phyloP scores from a whole-genome alignment of 1,140 invertebrate genomes.

The Cylas formicarius region DNA sequence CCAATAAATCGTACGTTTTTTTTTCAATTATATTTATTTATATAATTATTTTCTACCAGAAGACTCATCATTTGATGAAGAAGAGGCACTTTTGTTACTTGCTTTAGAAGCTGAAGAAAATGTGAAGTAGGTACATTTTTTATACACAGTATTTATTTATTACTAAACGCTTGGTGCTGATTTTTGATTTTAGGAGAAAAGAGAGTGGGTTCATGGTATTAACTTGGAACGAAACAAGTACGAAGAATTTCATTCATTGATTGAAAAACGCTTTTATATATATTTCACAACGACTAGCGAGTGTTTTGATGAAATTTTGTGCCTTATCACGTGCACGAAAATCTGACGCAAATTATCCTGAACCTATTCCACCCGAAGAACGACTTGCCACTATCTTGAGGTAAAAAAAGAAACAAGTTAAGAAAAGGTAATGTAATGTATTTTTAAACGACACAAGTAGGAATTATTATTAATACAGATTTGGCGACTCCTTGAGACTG shows the following conservation, averaged over 20 bases:
- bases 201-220: slow-evolving; percentile 16
- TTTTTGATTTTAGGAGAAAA: slow-evolving; percentile 20
- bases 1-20: too few relatives aligned
- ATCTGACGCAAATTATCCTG: slow-evolving; percentile 15
- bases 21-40: too few relatives aligned
- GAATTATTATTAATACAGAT: slow-evolving; percentile 4
- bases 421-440: neutral
- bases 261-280: slow-evolving; percentile 12
- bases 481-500: neutral
- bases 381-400: slow-evolving; percentile 15
- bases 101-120: too few relatives aligned
- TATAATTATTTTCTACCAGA: too few relatives aligned
- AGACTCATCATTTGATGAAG: too few relatives aligned
- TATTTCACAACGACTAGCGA: slow-evolving; percentile 10
- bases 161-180: too few relatives aligned
- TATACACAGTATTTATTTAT: too few relatives aligned
- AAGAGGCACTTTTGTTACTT: too few relatives aligned
- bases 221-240: slow-evolving; percentile 6
- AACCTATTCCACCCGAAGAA: slow-evolving; percentile 19
- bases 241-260: slow-evolving; percentile 16
- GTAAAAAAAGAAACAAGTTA: slow-evolving; percentile 14
- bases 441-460: slow-evolving; percentile 5
- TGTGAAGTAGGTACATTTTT: too few relatives aligned
- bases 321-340: slow-evolving; percentile 9
- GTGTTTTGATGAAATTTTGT: slow-evolving; percentile 20